Evolutionary conservation across 2,113 vertebrate species (phyloP).

Genomic region (Malurus alboscapulatus): DNA sequence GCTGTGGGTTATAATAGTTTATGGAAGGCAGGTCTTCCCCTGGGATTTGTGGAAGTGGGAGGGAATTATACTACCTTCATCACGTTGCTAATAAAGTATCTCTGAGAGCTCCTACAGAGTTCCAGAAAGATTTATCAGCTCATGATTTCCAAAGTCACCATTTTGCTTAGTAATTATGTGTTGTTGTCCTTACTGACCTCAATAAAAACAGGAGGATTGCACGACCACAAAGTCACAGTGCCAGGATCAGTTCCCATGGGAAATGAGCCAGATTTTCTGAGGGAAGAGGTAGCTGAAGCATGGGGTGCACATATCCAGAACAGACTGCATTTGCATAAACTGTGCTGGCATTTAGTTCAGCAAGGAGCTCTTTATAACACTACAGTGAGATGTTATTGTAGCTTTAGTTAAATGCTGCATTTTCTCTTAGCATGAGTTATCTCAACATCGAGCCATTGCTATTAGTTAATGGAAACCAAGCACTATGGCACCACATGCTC

Average conservation of each 20-base stretch:
- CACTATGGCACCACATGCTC: neutral
- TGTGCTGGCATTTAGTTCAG: neutral
- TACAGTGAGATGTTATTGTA: neutral
- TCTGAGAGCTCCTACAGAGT: neutral
- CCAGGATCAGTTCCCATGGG: neutral
- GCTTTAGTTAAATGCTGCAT: constrained; percentile 13
- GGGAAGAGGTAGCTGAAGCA: neutral
- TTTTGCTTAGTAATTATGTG: neutral
- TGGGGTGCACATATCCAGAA: neutral
- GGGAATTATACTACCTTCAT: neutral
- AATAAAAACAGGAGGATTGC: neutral
- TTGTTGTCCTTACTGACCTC: neutral
- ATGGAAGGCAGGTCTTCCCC: neutral
- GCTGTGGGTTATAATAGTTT: neutral
- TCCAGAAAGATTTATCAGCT: neutral
- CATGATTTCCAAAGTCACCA: neutral
- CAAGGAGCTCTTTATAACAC: neutral
- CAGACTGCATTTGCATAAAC: neutral
- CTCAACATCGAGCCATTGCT: neutral
- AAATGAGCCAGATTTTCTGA: neutral
- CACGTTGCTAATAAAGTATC: neutral
- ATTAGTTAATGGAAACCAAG: constrained; percentile 16
- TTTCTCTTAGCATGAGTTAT: constrained; percentile 21
- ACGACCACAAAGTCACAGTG: neutral
- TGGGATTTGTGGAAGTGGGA: neutral